These are phyloP conservation scores for Malacoctenus gilli DNA, from an alignment of 2,797 vertebrate species.

Conservation along the genomic window DNA sequence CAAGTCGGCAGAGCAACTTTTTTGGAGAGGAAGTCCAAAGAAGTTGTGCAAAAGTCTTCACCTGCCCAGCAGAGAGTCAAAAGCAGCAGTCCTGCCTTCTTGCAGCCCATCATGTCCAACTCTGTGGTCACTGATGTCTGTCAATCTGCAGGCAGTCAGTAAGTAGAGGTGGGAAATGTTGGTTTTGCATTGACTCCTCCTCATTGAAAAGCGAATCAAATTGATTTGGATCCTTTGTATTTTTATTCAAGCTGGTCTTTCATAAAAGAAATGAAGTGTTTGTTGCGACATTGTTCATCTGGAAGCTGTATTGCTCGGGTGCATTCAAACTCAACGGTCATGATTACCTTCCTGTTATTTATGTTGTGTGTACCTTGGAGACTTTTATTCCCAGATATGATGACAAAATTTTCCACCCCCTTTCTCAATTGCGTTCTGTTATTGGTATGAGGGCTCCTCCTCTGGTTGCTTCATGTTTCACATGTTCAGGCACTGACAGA, in stretches of 20 bases:
- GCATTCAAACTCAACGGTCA: too few species aligned
- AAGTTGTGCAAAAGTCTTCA: background rate
- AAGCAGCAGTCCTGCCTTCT: background rate
- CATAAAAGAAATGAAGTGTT: too few species aligned
- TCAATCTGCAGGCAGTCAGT: constrained; percentile 23
- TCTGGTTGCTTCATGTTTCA: background rate
- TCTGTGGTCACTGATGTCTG: constrained; percentile 26
- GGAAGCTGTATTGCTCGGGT: too few species aligned
- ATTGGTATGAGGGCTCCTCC: background rate
- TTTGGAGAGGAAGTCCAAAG: background rate
- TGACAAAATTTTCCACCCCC: too few species aligned
- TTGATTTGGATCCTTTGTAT: background rate
- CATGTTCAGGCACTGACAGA: background rate
- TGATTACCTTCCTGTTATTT: too few species aligned
- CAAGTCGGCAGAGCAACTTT: too few species aligned
- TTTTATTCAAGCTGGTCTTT: background rate
- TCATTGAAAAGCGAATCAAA: background rate
- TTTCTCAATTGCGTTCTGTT: background rate
- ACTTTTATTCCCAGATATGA: too few species aligned
- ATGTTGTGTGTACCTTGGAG: too few species aligned
- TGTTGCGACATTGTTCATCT: too few species aligned
- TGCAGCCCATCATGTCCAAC: constrained; percentile 38
- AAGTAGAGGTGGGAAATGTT: constrained; percentile 22
- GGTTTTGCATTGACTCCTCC: constrained; percentile 18
- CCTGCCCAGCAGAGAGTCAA: constrained; percentile 23